Percentiles rank a stretch among this genome's conserved stretches.
phyloP scores from a whole-genome alignment of 2,113 vertebrate species.

The Melanotaenia duboulayi region DNA sequence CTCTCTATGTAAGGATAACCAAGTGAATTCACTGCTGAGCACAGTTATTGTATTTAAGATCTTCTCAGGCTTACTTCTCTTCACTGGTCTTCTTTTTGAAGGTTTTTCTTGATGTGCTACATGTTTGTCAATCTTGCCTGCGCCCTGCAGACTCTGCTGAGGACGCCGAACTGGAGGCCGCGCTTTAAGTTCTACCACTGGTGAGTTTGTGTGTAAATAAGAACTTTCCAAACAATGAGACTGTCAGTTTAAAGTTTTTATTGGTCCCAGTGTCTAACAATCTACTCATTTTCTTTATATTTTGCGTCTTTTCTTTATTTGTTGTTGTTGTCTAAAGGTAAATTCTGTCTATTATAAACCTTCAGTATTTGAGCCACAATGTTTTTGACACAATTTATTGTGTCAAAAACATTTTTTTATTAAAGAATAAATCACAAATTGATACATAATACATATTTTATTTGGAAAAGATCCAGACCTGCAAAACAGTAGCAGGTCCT shows the following conservation, averaged over 20 bases:
- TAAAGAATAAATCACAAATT: too few species aligned
- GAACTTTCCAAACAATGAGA: neutral
- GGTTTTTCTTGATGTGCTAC: slow-evolving; percentile 99
- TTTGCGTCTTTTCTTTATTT: too few species aligned
- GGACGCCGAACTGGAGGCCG: slow-evolving; percentile 98
- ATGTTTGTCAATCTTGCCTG: slow-evolving; percentile 99
- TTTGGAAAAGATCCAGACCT: too few species aligned
- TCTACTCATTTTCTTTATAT: too few species aligned
- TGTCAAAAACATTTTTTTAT: too few species aligned
- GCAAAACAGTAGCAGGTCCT: neutral
- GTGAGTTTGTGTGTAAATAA: slow-evolving; percentile 76
- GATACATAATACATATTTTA: too few species aligned
- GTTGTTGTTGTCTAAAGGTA: too few species aligned
- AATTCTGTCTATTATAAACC: too few species aligned
- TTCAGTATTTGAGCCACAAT: too few species aligned
- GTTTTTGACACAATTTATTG: too few species aligned
- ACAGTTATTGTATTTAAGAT: neutral
- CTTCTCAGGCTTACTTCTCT: neutral
- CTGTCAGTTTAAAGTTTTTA: neutral
- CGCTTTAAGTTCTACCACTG: slow-evolving; percentile 99
- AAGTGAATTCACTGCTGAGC: neutral
- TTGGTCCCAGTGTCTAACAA: too few species aligned
- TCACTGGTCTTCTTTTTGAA: slow-evolving; percentile 55
- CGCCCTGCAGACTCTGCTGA: slow-evolving; percentile 93
- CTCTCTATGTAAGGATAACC: slow-evolving; percentile 90